Base-by-base conservation (phyloP, 2,113 vertebrate genomes). In the Misgurnus anguillicaudatus region DNA sequence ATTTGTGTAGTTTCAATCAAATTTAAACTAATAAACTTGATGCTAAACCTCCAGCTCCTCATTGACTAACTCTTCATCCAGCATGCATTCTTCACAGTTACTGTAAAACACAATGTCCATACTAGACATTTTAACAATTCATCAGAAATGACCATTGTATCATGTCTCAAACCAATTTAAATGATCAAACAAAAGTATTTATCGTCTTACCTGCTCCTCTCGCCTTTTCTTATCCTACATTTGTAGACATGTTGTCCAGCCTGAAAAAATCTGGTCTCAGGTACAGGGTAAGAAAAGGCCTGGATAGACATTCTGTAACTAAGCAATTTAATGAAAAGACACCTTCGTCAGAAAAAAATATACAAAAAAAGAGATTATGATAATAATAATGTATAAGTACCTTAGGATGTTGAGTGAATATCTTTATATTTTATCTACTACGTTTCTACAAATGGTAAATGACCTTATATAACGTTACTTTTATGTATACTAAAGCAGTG, bases 201-300 rank as follows among this genome's bases (percentile, higher is more conserved):
- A 93, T 94, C 85, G 77, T 87, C 55, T 88, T 91, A 86, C 79
- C 86, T 82, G 95, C 93, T 11, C 91, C 91, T 78, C 85, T 92
- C 87, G 80, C 95, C 93, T 10, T 91, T 91, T 79, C 87, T 92
- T 86, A 98, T 93, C 85, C 91, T 93, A 84, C 97, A 95, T 68
- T 95, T 96, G 89, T 94, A 98, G 55, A 98, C 89, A 0, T 73
- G 82, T 60, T 79, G 10, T 39, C 91, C 94, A 11, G 92, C 92
- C n/a, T 90, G 94, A 83, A 98, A 82, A 67, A 95, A 90, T 13
- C 97, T 90, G 0, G 94, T 97, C 87, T 96, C 94, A 0, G 94
- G 92, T 55, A 92, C 17, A 0, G 94, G 94, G 55, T 90, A 95
- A 0, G 87, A 86, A 77, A 96, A 96, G 0, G 91, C 67, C 66